Conservation (phyloP, 2,797 vertebrate species). For the Dendrocincla fuliginosa region DNA sequence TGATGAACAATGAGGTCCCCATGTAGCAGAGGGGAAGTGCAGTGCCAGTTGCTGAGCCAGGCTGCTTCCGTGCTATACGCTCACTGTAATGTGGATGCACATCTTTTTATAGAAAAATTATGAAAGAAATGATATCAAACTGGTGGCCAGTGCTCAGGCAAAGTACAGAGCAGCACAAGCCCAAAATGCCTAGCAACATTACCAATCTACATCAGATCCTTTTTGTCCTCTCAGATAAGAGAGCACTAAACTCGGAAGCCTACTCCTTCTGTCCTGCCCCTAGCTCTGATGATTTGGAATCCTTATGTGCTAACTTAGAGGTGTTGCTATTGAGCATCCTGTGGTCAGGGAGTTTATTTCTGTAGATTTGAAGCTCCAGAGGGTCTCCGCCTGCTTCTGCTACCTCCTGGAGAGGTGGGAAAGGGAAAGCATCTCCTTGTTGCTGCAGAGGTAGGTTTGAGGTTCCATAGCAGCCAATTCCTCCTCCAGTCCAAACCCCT, state of each 20-base stretch:
- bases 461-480: background rate
- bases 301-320: background rate
- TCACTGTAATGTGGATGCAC: background rate
- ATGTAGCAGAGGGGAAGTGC: rapidly evolving
- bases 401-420: rapidly evolving
- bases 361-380: background rate
- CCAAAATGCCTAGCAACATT: background rate
- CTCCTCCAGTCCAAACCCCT: background rate
- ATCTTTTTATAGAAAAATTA: background rate
- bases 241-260: background rate
- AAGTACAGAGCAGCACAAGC: background rate
- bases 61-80: background rate
- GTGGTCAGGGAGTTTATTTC: background rate
- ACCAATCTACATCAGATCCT: background rate
- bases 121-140: background rate
- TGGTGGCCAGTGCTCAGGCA: background rate
- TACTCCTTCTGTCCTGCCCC: background rate
- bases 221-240: background rate
- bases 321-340: rapidly evolving
- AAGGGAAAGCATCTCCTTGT: background rate
- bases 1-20: background rate
- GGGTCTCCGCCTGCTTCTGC: background rate
- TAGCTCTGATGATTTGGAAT: background rate
- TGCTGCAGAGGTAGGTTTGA: background rate
- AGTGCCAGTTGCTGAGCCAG: background rate